Evolutionary conservation across 1,140 invertebrate species (phyloP), one percentile per base, ranked within the genome.

Genomic region (Ridgeia piscesae): DNA sequence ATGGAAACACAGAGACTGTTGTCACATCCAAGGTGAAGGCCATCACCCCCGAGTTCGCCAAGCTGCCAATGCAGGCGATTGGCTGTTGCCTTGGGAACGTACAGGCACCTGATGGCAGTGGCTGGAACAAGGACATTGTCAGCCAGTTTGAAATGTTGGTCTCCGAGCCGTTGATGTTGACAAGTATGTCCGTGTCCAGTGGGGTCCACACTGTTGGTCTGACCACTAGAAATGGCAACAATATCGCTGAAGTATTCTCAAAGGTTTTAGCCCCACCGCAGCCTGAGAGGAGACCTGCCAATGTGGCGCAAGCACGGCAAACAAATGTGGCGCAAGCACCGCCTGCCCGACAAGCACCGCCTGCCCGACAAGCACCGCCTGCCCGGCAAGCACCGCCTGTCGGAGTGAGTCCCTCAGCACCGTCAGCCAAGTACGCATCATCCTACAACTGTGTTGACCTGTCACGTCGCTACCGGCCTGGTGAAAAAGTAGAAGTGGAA

Each of bases 91-190:
- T 92, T 92, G 91, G 58, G 1, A 34, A 34, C n/a, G 27, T 92
- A 33, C 35, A 89, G 35, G 21, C n/a, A 35, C 33, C 33, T 31
- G 92, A 27, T 6, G 92, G 21, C 35, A 48, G 9, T 9, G 91
- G 89, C 35, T 42, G 89, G 31, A 31, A 31, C 58, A 48, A n/a
- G 34, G 88, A 91, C 35, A 35, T 33, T 50, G n/a, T 35, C 34
- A n/a, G n/a, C 21, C 58, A 33, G 33, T 92, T 91, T 31, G 50
- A 35, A 34, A 31, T 90, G 92, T 95, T 33, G 92, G 93, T 34
- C 93, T 93, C 93, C 92, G 33, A 94, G 94, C 94, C n/a, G 93
- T 95, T 92, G 95, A 95, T 93, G 94, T 95, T 91, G 94, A 95
- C 58, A 90, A 89, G 94, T 48, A 94, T 94, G 21, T 92, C 95